These are phyloP conservation scores for Ethmia dodecea DNA, from an alignment of 2,888 invertebrate species.

Conservation along the genomic window DNA sequence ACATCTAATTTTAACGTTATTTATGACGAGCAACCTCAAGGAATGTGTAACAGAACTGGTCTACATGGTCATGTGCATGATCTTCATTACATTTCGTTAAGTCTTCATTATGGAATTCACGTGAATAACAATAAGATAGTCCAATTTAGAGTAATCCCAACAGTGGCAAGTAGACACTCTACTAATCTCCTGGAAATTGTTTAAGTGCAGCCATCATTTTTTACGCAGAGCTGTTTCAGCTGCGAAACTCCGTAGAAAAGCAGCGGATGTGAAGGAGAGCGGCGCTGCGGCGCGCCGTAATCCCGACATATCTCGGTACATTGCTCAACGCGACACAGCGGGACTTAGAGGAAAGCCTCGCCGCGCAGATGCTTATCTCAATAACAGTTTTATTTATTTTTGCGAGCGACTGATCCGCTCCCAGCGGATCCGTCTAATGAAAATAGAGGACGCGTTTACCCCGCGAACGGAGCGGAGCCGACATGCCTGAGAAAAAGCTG, in stretches of 20 bases:
- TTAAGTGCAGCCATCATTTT: conserved; percentile 25
- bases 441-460: conserved; percentile 44
- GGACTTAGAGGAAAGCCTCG: conserved; percentile 73
- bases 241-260: conserved; percentile 62
- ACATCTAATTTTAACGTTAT: no score
- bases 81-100: no score
- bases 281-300: conserved; percentile 56
- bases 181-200: conserved; percentile 18
- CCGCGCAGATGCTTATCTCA: conserved; percentile 75
- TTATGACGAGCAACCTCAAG: no score
- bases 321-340: conserved; percentile 72
- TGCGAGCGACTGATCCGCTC: conserved; percentile 69
- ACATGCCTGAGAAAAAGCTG: conserved; percentile 26
- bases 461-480: conserved; percentile 26
- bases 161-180: no score
- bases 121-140: no score
- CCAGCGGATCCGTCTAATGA: conserved; percentile 66
- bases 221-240: conserved; percentile 55
- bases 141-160: no score
- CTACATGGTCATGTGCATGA: no score
- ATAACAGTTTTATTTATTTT: conserved; percentile 78
- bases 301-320: conserved; percentile 74
- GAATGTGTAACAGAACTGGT: no score
- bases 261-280: conserved; percentile 50
- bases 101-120: no score